Evolutionary conservation across 1,140 invertebrate species (phyloP).

Genomic region (Matsumurasca onukii): DNA sequence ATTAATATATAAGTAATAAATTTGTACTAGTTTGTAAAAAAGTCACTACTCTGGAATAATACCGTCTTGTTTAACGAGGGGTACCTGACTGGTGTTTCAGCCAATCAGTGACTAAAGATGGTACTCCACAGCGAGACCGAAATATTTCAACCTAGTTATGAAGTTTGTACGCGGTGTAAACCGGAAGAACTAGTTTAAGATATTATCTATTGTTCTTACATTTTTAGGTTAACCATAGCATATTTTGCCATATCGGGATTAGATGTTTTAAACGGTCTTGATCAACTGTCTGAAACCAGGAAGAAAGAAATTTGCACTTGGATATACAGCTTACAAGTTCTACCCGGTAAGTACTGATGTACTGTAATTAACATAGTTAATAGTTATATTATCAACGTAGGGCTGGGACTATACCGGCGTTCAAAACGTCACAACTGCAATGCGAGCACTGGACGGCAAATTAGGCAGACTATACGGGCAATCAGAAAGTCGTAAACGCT

Average conservation of each 20-base stretch:
- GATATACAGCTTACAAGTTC: slow-evolving; percentile 85
- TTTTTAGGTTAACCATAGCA: slow-evolving; percentile 75
- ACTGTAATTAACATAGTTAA: slow-evolving; percentile 49
- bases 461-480: slow-evolving; percentile 31
- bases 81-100: no score
- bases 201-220: no score
- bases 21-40: no score
- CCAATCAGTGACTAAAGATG: no score
- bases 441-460: not conserved
- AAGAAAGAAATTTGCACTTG: slow-evolving; percentile 79
- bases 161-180: no score
- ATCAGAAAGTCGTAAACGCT: no score
- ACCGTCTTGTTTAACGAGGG: no score
- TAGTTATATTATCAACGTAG: slow-evolving; percentile 16
- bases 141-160: no score
- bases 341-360: slow-evolving; percentile 50
- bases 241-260: slow-evolving; percentile 90
- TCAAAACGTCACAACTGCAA: not conserved
- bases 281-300: slow-evolving; percentile 61
- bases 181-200: no score
- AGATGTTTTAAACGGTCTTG: slow-evolving; percentile 77
- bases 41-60: no score
- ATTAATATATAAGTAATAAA: no score
- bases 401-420: not conserved
- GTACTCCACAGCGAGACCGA: no score